A percentile compares a stretch with the other conserved stretches of the same genome.
Evolutionary conservation across 2,797 vertebrate genomes (phyloP).

Genomic region (Thunnus albacares): DNA sequence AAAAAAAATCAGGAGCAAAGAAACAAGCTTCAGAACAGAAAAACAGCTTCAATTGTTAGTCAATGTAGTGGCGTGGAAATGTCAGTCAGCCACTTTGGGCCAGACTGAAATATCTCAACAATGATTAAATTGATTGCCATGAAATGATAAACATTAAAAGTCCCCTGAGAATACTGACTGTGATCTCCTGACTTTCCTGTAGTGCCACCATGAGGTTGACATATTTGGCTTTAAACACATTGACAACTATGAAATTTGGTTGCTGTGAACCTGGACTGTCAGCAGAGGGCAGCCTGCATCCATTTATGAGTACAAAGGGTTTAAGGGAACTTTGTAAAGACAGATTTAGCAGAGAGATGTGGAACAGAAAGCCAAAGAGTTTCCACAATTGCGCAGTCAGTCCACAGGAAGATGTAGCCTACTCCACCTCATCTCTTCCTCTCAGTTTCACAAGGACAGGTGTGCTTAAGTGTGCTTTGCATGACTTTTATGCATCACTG

Average conservation of each 20-base stretch:
- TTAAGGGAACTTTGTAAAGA: background rate
- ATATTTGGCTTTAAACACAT: background rate
- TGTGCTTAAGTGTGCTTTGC: constrained; percentile 42
- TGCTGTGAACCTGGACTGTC: constrained; percentile 16
- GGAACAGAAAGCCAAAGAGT: background rate
- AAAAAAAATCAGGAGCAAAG: too few species aligned
- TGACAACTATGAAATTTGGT: background rate
- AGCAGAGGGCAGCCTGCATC: constrained; percentile 52
- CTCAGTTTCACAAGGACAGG: constrained; percentile 31
- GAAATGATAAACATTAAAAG: too few species aligned
- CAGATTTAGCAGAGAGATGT: background rate
- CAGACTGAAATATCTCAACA: too few species aligned
- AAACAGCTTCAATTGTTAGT: too few species aligned
- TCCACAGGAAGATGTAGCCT: background rate
- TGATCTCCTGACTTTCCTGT: too few species aligned
- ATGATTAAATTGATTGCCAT: too few species aligned
- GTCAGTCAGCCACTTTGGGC: too few species aligned
- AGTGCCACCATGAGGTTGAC: too few species aligned
- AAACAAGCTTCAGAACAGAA: too few species aligned
- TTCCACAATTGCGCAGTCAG: background rate
- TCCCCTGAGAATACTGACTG: too few species aligned
- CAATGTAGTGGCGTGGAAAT: too few species aligned
- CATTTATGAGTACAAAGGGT: background rate
- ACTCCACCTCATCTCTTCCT: background rate
- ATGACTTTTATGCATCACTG: constrained; percentile 38